Base-by-base conservation (phyloP, 1,140 invertebrate species). In the Trichogramma pretiosum region DNA sequence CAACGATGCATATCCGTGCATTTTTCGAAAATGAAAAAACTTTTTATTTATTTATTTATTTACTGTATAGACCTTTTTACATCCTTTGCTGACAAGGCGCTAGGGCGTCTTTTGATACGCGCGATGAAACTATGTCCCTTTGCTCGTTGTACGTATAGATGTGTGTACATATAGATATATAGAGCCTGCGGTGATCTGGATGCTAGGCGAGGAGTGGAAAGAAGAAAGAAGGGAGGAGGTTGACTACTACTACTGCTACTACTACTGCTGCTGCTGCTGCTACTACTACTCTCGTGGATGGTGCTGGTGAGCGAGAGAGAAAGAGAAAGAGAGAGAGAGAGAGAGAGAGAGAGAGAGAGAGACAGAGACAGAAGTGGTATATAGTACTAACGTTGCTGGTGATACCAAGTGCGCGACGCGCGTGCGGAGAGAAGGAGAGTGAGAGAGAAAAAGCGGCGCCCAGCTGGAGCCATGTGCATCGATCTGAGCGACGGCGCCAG, bases 401-500 rank as follows among this genome's bases (percentile, higher is more conserved):
- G n/a, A n/a, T n/a, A n/a, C n/a, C n/a, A n/a, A n/a, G n/a, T n/a
- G n/a, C n/a, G n/a, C n/a, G 14, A 16, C 16, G 32, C 37, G 37
- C 28, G 32, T 37, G 33, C 21, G 24, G 21, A 52, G 28, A 48
- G 56, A 47, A 19, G 26, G 4, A 34, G 5, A 42, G 33, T 33
- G 32, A 35, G 22, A 44, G 19, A 21, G n/a, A 48, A 23, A 70
- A 64, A 70, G 64, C 67, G 68, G 70, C 67, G 68, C 67, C 70
- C 65, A 67, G 63, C 63, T 71, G 70, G 70, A 73, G 69, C 69
- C 70, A 69, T 62, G 66, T 70, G 66, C 70, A 73, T 73, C 70
- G 70, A 72, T 73, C 70, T 72, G 68, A 70, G 61, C 61, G 67
- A 57, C 69, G 70, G 69, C 70, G 68, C 67, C 69, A 68, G 68